phyloP scores from a whole-genome alignment of 2,888 invertebrate genomes.

The Leucoptera coffeella region DNA sequence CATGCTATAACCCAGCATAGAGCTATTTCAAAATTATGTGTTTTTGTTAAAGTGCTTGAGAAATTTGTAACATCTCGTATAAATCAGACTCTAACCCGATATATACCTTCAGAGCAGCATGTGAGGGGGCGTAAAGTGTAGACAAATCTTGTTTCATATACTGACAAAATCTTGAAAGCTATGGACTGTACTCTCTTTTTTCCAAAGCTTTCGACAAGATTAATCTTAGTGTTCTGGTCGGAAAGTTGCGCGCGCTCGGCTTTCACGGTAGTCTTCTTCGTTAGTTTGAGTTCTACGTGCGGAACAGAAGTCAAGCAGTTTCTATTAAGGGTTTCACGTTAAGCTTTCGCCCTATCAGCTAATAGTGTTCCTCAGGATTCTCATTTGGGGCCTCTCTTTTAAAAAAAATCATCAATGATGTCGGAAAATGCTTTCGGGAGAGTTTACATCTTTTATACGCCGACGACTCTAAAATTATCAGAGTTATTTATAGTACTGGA shows the following conservation, averaged over 20 bases:
- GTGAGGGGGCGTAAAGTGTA: not conserved
- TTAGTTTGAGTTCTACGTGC: not conserved
- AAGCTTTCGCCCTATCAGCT: not conserved
- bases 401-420: not conserved
- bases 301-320: too few relatives aligned
- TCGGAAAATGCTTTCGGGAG: not conserved
- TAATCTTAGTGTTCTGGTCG: not conserved
- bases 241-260: not conserved
- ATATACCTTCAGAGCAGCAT: not conserved
- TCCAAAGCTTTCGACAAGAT: not conserved
- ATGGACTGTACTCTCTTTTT: not conserved
- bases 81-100: not conserved
- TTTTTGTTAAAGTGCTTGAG: constrained; percentile 8
- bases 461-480: not conserved
- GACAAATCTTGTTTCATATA: not conserved
- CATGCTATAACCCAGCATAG: constrained; percentile 6
- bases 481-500: too few relatives aligned
- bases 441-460: not conserved
- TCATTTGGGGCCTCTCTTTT: not conserved
- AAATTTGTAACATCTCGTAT: constrained; percentile 5
- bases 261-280: not conserved
- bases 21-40: constrained; percentile 7
- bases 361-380: not conserved
- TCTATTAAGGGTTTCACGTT: not conserved
- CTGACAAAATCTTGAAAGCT: not conserved